A percentile compares a stretch with the other conserved stretches of the same genome.
Conservation (phyloP, 1,140 invertebrate species). For the Dufourea novaeangliae region DNA sequence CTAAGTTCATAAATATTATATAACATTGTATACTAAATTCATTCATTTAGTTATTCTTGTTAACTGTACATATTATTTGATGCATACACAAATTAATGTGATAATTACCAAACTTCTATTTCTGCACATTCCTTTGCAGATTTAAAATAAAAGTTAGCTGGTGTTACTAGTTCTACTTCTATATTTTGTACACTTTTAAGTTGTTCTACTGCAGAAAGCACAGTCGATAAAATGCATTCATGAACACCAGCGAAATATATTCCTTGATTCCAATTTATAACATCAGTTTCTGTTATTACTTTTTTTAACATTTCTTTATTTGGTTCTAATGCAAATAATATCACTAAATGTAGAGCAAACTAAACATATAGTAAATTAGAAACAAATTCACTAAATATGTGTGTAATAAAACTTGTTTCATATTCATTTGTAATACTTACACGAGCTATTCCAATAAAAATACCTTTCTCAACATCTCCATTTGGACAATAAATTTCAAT, state of each 20-base stretch:
- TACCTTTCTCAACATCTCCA: constrained; percentile 16
- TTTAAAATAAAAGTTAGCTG: constrained; percentile 40
- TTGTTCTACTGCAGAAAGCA: constrained; percentile 2
- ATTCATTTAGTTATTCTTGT: too few species aligned
- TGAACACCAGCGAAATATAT: constrained; percentile 4
- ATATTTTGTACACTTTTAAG: neutral
- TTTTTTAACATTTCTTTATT: neutral
- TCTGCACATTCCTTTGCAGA: constrained; percentile 37
- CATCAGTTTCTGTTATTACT: constrained; percentile 19
- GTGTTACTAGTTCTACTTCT: neutral
- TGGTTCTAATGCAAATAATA: constrained; percentile 18
- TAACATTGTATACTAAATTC: too few species aligned
- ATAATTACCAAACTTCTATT: constrained; percentile 3
- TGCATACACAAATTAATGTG: neutral
- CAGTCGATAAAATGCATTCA: constrained; percentile 8
- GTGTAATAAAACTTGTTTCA: neutral
- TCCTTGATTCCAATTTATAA: constrained; percentile 12
- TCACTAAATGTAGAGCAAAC: neutral
- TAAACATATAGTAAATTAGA: too few species aligned
- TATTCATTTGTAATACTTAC: neutral
- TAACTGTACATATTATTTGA: too few species aligned
- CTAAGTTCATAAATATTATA: too few species aligned
- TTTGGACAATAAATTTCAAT: constrained; percentile 48
- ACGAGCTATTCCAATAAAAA: constrained; percentile 14
- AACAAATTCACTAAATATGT: neutral